Percentiles rank a stretch among this genome's conserved stretches.
phyloP scores from a whole-genome alignment of 2,888 invertebrate genomes.

The Apoda limacodes region DNA sequence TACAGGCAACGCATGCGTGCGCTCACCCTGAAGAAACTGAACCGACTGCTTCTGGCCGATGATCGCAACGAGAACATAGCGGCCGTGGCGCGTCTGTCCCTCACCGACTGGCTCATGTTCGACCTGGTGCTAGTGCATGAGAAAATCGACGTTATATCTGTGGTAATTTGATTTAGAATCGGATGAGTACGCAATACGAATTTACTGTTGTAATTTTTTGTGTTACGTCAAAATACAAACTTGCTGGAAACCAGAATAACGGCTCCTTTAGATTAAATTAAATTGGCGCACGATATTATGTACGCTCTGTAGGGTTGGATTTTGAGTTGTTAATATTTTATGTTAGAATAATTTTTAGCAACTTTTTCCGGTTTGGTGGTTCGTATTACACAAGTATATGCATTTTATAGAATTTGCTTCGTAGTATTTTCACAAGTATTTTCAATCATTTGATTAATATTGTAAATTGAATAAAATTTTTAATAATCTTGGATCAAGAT shows the following conservation, averaged over 20 bases:
- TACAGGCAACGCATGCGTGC: conserved; percentile 47
- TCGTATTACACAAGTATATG: no score
- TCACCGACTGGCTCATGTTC: conserved; percentile 54
- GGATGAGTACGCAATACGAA: background rate
- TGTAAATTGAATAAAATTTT: no score
- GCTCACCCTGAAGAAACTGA: conserved; percentile 47
- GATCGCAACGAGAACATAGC: conserved; percentile 32
- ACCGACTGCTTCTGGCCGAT: conserved; percentile 33
- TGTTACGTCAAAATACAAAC: no score
- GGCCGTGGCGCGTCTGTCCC: conserved; percentile 36
- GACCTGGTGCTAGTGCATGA: conserved; percentile 55
- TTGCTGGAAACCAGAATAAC: conserved; percentile 3
- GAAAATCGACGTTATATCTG: conserved; percentile 50
- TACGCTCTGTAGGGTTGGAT: no score
- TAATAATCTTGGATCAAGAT: no score
- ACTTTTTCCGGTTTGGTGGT: no score
- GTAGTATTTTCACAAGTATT: no score
- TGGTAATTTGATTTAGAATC: background rate
- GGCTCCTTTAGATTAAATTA: background rate
- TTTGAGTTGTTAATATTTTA: no score
- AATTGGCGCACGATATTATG: background rate
- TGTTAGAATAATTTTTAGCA: no score
- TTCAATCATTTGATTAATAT: no score
- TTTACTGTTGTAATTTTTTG: no score
- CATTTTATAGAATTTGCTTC: no score